These are phyloP conservation scores for Nomada flava DNA, from an alignment of 2,888 invertebrate genomes.

Conservation along the genomic window DNA sequence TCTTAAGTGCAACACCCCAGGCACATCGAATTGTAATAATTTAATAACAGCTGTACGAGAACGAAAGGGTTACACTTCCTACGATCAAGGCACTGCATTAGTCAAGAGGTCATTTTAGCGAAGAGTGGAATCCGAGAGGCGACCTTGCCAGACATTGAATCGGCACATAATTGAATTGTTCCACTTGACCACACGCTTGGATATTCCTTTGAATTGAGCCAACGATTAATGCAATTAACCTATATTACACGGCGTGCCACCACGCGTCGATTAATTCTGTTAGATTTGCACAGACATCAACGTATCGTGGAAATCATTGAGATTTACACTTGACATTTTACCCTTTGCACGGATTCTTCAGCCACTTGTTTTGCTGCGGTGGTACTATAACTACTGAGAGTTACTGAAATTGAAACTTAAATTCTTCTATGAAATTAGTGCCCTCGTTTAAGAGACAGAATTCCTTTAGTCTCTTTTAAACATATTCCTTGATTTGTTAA, in stretches of 20 bases:
- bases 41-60: neutral
- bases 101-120: conserved; percentile 30
- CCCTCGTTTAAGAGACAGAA: too few relatives aligned
- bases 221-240: conserved; percentile 77
- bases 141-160: conserved; percentile 77
- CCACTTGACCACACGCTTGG: conserved; percentile 81
- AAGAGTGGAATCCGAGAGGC: conserved; percentile 60
- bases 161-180: conserved; percentile 82
- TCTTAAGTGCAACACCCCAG: too few relatives aligned
- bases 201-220: conserved; percentile 81
- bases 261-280: conserved; percentile 51
- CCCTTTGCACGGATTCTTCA: neutral
- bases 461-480: too few relatives aligned
- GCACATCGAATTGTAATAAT: neutral
- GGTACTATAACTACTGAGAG: too few relatives aligned
- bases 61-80: conserved; percentile 10
- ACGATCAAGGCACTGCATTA: conserved; percentile 4
- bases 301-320: conserved; percentile 38
- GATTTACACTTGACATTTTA: conserved; percentile 25
- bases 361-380: too few relatives aligned
- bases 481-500: too few relatives aligned
- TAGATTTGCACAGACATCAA: conserved; percentile 26
- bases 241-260: conserved; percentile 57
- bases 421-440: too few relatives aligned
- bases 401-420: too few relatives aligned